Percentiles rank a stretch among this genome's conserved stretches.
Conservation (phyloP, 64 coral and sea anemone species). For the Stichodactyla helianthus region DNA sequence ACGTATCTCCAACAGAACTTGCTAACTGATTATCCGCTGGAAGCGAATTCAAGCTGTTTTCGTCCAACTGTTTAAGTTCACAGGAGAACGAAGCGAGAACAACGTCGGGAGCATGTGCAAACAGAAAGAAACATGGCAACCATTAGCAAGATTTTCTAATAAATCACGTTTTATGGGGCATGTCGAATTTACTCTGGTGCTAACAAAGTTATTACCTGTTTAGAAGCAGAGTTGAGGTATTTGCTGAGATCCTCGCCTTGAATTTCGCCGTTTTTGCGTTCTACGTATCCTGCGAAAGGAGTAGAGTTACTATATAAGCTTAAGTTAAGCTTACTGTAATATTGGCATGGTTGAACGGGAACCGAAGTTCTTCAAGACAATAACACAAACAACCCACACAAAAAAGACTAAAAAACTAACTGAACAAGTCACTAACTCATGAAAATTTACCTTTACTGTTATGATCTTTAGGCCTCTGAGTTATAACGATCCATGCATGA, state of each 20-base stretch:
- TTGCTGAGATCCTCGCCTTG: conserved; percentile 63
- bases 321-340: conserved; percentile 11
- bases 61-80: conserved; percentile 47
- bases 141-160: conserved; percentile 41
- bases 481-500: conserved; percentile 9
- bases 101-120: conserved; percentile 16
- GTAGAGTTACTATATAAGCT: conserved; percentile 23
- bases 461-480: conserved; percentile 92
- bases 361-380: not conserved
- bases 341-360: not conserved
- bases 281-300: conserved; percentile 60
- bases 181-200: not conserved
- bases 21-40: conserved; percentile 60
- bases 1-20: conserved; percentile 71
- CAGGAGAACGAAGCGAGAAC: conserved; percentile 5
- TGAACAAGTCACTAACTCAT: not conserved
- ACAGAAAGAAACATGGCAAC: conserved; percentile 74
- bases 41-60: conserved; percentile 77
- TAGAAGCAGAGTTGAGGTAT: conserved; percentile 72
- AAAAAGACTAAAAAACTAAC: not conserved
- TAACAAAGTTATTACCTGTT: conserved; percentile 60
- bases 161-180: conserved; percentile 7
- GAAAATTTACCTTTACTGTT: conserved; percentile 69
- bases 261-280: conserved; percentile 78
- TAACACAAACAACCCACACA: not conserved